These are phyloP conservation scores for Burhinus bistriatus DNA, from an alignment of 2,113 vertebrate genomes.

Conservation along the genomic window DNA sequence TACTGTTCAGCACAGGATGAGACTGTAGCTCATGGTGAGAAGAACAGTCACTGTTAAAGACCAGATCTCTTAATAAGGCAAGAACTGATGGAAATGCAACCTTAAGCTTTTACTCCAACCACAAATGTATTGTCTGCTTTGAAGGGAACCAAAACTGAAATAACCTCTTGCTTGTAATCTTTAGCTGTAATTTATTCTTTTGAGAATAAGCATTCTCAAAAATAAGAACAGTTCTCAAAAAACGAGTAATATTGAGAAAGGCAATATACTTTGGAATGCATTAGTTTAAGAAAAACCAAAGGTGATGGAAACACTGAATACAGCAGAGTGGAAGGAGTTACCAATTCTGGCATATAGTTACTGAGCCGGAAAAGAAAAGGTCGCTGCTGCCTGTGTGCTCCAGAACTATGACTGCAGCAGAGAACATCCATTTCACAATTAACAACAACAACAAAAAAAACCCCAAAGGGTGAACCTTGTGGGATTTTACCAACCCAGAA, in stretches of 20 bases:
- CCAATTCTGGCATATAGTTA: not conserved
- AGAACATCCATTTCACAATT: not conserved
- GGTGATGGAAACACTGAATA: not conserved
- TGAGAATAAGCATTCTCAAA: not conserved
- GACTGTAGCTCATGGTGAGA: not conserved
- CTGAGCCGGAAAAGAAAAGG: not conserved
- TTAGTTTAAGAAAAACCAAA: not conserved
- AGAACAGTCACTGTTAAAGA: not conserved
- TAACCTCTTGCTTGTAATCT: not conserved
- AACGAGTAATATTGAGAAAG: not conserved
- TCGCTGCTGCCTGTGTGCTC: not conserved
- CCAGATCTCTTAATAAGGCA: not conserved
- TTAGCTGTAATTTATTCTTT: not conserved
- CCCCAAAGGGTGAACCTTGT: not conserved
- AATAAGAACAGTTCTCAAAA: not conserved
- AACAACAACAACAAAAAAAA: not conserved
- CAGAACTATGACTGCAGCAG: not conserved
- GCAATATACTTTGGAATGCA: not conserved
- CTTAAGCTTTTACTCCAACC: not conserved
- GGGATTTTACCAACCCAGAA: not conserved
- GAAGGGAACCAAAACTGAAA: not conserved
- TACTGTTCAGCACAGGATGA: not conserved
- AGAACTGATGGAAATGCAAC: slow-evolving; percentile 21
- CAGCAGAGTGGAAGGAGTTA: not conserved
- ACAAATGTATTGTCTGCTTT: not conserved